A percentile compares a stretch with the other conserved stretches of the same genome.
These are phyloP conservation scores for Toxotes jaculatrix DNA, from an alignment of 2,113 vertebrate genomes.

Conservation along the genomic window DNA sequence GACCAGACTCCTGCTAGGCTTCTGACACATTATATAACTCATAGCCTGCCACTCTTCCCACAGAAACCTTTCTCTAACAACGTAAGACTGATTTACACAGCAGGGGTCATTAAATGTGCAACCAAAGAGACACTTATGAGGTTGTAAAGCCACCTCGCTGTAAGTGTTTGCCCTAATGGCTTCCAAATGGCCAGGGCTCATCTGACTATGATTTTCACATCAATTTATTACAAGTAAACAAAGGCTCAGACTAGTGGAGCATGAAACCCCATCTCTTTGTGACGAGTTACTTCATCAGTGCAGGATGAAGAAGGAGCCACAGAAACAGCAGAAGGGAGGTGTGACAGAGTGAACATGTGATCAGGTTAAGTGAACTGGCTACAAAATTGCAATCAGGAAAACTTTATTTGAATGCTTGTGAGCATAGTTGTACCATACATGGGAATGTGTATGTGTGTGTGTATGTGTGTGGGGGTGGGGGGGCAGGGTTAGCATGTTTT, in stretches of 20 bases:
- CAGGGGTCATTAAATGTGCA: slow-evolving; percentile 72
- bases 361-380: neutral
- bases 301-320: slow-evolving; percentile 37
- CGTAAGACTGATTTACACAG: slow-evolving; percentile 71
- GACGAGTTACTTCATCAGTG: slow-evolving; percentile 40
- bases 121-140: slow-evolving; percentile 71
- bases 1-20: slow-evolving; percentile 30
- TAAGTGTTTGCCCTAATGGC: slow-evolving; percentile 70
- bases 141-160: slow-evolving; percentile 69
- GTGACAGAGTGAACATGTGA: slow-evolving; percentile 6
- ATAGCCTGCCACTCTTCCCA: slow-evolving; percentile 33
- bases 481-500: too few species aligned
- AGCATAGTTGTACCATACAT: neutral
- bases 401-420: neutral
- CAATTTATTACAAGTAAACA: slow-evolving; percentile 76
- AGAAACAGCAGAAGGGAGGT: slow-evolving; percentile 1
- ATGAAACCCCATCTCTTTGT: slow-evolving; percentile 46
- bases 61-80: slow-evolving; percentile 59
- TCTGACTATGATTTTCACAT: slow-evolving; percentile 78
- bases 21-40: slow-evolving; percentile 41
- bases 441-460: neutral
- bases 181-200: slow-evolving; percentile 75
- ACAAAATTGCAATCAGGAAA: neutral
- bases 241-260: slow-evolving; percentile 55
- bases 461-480: neutral